Evolutionary conservation across 1,140 invertebrate species (phyloP), one percentile per base, ranked within the genome.

Genomic region (Platyscapa corneri): DNA sequence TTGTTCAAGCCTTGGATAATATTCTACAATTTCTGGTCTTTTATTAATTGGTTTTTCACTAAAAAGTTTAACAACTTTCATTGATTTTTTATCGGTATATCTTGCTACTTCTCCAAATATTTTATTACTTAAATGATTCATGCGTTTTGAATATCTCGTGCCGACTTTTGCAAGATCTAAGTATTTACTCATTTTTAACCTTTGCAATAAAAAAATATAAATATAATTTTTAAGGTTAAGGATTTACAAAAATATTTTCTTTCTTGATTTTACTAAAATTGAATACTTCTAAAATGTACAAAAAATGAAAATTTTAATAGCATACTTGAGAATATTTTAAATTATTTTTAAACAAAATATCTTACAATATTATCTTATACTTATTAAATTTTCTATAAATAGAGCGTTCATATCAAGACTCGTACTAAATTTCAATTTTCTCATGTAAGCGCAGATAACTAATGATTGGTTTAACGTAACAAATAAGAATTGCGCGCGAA

Each of bases 31-130:
- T 79, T 97, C 95, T 88, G 95, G 94, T 67, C 96, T 94, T 89
- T 96, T 95, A 88, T 98, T 94, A 14, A 96, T 89, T 0, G 98
- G 98, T 89, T 96, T 94, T 87, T 95, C 95, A 56, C 95, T 95
- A 85, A 98, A 97, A 88, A 98, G 93, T 88, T 96, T 95, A 0
- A 98, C 97, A 12, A 98, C 96, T 94, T 97, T 97, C 96, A 97
- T 96, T 0, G 96, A 96, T 89, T 95, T 96, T 0, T 90, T 81
- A 89, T 95, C 95, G 1, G 96, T 97, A 0, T 96, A 95, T 86
- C 97, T 95, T 0, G 95, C 94, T 23, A 98, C 96, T 94, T 99
- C 98, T 0, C 96, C 96, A 93, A 99, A 99, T 88, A 99, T 98
- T 88, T 96, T 94, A 88, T 97, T 97, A 77, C 97, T 97, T 34